phyloP scores from a whole-genome alignment of 2,113 vertebrate species.

The Aptenodytes forsteri region DNA sequence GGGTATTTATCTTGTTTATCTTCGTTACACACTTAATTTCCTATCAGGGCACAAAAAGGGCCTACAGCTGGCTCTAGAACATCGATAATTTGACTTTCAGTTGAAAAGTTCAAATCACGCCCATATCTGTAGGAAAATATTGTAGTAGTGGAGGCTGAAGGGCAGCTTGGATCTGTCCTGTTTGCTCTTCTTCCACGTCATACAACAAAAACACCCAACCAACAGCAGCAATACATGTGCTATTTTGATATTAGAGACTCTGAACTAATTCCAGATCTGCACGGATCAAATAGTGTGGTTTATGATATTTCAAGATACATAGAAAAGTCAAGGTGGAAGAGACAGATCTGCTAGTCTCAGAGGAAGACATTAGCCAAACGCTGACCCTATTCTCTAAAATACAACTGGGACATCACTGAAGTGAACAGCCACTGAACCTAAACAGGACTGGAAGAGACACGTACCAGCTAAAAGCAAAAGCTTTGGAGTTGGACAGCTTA shows the following conservation, averaged over 20 bases:
- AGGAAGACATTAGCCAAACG: not conserved
- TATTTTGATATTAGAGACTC: not conserved
- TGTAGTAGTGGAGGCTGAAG: not conserved
- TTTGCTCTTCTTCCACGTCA: not conserved
- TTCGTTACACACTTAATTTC: not conserved
- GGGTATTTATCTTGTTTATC: not conserved
- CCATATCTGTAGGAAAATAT: not conserved
- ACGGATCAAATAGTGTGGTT: not conserved
- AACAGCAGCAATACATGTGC: not conserved
- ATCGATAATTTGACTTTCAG: not conserved
- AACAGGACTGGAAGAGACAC: not conserved
- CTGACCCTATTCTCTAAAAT: not conserved
- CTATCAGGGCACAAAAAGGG: not conserved
- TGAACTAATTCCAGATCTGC: not conserved
- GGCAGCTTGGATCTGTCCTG: not conserved
- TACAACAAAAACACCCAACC: too few relatives aligned
- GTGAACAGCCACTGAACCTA: not conserved
- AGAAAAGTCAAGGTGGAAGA: not conserved
- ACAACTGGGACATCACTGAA: not conserved
- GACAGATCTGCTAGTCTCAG: not conserved
- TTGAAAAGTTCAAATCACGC: not conserved
- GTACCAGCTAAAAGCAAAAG: conserved; percentile 93
- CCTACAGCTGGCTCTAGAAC: not conserved
- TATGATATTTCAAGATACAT: rapidly evolving
- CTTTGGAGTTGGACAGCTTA: conserved; percentile 91